phyloP scores from a whole-genome alignment of 2,888 invertebrate species.

The Aleiodes testaceus region DNA sequence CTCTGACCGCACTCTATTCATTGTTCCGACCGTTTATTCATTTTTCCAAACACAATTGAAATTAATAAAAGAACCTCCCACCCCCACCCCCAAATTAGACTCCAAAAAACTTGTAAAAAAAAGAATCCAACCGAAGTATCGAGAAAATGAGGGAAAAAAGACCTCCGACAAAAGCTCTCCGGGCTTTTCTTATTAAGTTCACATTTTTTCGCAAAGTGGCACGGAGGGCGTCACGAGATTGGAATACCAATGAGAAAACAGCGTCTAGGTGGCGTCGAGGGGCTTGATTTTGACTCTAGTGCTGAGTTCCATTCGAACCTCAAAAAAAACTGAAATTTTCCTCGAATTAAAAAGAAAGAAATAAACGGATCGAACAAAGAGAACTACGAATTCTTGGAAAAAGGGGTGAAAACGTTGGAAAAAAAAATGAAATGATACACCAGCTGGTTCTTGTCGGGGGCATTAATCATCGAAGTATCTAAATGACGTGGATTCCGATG shows the following conservation, averaged over 20 bases:
- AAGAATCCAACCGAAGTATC: too few relatives aligned
- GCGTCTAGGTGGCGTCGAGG: slow-evolving; percentile 46
- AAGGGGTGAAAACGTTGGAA: slow-evolving; percentile 23
- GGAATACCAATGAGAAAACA: slow-evolving; percentile 69
- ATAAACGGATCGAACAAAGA: background rate
- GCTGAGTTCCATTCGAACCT: background rate
- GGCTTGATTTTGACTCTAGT: slow-evolving; percentile 17
- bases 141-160: too few relatives aligned
- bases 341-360: too few relatives aligned
- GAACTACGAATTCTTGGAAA: too few relatives aligned
- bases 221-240: slow-evolving; percentile 59
- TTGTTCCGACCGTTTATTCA: slow-evolving; percentile 32
- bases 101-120: too few relatives aligned
- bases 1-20: slow-evolving; percentile 52
- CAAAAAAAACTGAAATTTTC: slow-evolving; percentile 12
- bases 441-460: slow-evolving; percentile 71
- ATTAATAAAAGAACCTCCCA: too few relatives aligned
- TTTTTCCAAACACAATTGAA: background rate
- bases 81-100: too few relatives aligned
- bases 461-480: slow-evolving; percentile 74
- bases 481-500: slow-evolving; percentile 74
- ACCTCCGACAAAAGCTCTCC: slow-evolving; percentile 38
- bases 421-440: slow-evolving; percentile 54
- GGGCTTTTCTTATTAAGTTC: slow-evolving; percentile 72
- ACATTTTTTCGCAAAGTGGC: slow-evolving; percentile 71